Evolutionary conservation across 2,888 invertebrate genomes (phyloP).

Genomic region (Tipula helvola): DNA sequence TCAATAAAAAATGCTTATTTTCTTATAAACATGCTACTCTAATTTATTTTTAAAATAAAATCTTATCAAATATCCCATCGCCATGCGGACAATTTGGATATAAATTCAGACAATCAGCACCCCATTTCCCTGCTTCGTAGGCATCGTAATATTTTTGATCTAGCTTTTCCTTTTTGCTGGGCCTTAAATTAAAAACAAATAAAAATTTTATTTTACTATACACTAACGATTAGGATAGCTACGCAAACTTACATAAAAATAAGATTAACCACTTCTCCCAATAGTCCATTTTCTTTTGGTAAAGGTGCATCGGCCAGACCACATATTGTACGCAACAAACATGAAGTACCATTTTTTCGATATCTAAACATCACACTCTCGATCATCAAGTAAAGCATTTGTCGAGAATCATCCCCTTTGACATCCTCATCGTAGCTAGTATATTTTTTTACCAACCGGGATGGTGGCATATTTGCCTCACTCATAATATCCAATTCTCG

Average conservation of each 20-base stretch:
- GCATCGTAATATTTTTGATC: neutral
- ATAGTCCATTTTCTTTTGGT: neutral
- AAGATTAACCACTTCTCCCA: neutral
- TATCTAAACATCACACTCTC: neutral
- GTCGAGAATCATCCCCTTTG: neutral
- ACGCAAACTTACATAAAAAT: neutral
- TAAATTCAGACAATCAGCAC: neutral
- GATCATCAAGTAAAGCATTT: neutral
- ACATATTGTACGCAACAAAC: conserved; percentile 4
- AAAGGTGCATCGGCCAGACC: neutral
- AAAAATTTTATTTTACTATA: too few relatives aligned
- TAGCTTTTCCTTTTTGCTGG: neutral
- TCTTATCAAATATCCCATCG: neutral
- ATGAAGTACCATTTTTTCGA: neutral
- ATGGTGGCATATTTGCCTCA: neutral
- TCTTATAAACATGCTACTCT: neutral
- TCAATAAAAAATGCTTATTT: neutral
- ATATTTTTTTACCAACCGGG: neutral
- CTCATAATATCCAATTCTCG: neutral
- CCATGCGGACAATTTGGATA: neutral
- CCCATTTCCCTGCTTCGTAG: neutral
- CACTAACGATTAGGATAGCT: too few relatives aligned
- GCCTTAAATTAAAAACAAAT: neutral
- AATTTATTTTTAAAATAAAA: conserved; percentile 5
- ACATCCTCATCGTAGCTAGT: neutral